Base-by-base conservation (phyloP, 2,113 vertebrate genomes). In the Cebus imitator region DNA sequence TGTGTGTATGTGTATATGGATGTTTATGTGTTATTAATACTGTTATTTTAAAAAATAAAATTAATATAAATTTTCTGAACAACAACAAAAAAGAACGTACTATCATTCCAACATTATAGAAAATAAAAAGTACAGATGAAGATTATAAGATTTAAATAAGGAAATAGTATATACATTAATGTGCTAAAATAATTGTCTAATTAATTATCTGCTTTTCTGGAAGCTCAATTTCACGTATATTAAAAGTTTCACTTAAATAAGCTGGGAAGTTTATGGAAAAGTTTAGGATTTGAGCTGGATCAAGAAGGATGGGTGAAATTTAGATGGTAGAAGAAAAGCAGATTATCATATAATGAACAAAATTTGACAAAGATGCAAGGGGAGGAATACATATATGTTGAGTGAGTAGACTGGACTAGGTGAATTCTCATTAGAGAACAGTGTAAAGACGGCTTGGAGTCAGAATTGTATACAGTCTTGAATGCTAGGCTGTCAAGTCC, bases 201-300 rank as follows among this genome's bases (percentile, higher is more conserved):
- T 83, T 48, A 78, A 76, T 83, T 58, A 82, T 50, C 76, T 88
- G 32, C 48, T 92, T 92, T 82, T 95, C 43, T 76, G 76, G n/a
- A 45, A 23, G 45, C 30, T 64, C 61, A 32, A 32, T 64, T 32
- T 64, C 25, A 43, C 17, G 32, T 23, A 72, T 5, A 52, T 8
- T 81, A 82, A 87, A 87, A 82, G 23, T 32, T 76, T 23, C 78
- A 95, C 32, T 88, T 88, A 95, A 66, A 82, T 80, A 83, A 95
- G 21, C 45, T 55, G 14, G 37, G 76, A 82, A 73, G 30, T 81
- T 81, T 81, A 86, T 73, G 57, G 70, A 87, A 64, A 17, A 30
- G 52, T n/a, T 32, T 87, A 86, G 55, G 79, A 75, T 45, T 76
- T 76, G 12, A 58, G 37, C 25, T 89, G 32, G 78, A 76, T 48